These are phyloP conservation scores for Lophius piscatorius DNA, from an alignment of 2,113 vertebrate genomes.

Conservation along the genomic window DNA sequence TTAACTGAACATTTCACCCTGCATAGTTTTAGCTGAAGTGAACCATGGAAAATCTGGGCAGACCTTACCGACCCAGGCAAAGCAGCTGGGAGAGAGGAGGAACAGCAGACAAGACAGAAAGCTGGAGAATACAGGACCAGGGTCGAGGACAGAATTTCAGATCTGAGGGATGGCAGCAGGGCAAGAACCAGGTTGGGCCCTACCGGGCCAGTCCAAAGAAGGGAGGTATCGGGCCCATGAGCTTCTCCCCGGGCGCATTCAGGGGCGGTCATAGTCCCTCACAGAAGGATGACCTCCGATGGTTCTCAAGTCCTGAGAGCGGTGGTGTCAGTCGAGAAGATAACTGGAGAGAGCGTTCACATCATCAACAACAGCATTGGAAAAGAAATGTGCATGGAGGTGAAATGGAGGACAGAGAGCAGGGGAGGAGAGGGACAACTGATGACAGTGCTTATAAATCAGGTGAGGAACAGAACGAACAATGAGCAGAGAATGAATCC, in stretches of 20 bases:
- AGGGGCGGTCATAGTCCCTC: conserved; percentile 78
- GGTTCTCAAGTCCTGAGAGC: conserved; percentile 77
- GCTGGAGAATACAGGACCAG: conserved; percentile 80
- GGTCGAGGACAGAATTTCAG: conserved; percentile 77
- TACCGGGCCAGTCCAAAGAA: conserved; percentile 81
- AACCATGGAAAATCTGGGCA: conserved; percentile 87
- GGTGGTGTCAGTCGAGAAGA: conserved; percentile 72
- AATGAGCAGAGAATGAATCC: not conserved
- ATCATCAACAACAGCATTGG: conserved; percentile 56
- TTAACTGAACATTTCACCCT: conserved; percentile 16
- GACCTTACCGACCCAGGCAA: conserved; percentile 79
- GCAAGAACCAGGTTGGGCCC: conserved; percentile 69
- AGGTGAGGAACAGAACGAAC: conserved; percentile 53
- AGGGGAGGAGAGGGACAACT: conserved; percentile 23
- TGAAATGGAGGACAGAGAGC: conserved; percentile 67
- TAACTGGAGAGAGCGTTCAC: conserved; percentile 80
- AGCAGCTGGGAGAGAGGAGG: conserved; percentile 73
- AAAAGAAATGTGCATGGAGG: conserved; percentile 73
- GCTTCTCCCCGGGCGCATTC: conserved; percentile 78
- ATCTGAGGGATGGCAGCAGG: conserved; percentile 75
- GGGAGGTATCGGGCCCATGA: conserved; percentile 71
- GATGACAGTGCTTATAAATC: conserved; percentile 67
- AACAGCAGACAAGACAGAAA: conserved; percentile 76
- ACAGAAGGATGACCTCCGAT: conserved; percentile 82
- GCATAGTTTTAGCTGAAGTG: conserved; percentile 59